Evolutionary conservation across 2,888 invertebrate species (phyloP), one percentile per base, ranked within the genome.

Genomic region (Colostygia pectinataria): DNA sequence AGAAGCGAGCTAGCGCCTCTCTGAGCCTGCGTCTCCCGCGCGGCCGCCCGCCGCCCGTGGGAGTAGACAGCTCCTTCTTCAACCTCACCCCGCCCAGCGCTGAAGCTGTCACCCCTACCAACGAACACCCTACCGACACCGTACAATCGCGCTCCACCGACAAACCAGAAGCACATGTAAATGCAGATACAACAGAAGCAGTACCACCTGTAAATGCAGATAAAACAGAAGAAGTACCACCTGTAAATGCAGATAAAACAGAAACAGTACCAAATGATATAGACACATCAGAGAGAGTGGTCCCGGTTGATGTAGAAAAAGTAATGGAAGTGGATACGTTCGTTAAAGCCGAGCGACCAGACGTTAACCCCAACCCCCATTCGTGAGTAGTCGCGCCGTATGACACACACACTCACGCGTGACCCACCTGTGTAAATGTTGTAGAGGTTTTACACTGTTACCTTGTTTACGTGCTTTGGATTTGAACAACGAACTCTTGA

Each of bases 31-130:
- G 87, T 0, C 57, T 90, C 60, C 88, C 90, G 12, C 84, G 90
- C 34, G 86, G 85, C 25, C 81, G 84, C 0, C 88, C 90, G 51
- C 84, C 90, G 6, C 79, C 78, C 27, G 80, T 86, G 37, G 88
- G 83, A 55, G 61, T 90, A 55, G 83, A 82, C 72, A 60, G 56
- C 55, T 74, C 77, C 54, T 67, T 89, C 75, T 84, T 89, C 82
- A 82, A 83, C 67, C 70, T 86, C 52, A 90, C 91, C 1, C 90
- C 90, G 39, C 90, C 91, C 12, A 90, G 90, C 69, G 90, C 83
- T 0, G 85, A 87, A 46, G 79, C 85, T 2, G 57, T 74, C 53
- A 88, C 88, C 1, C 90, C 86, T 7, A 82, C 80, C 2, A 65
- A 57, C 8, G 79, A 80, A 29, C 70, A 55, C 60, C 63, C 65